Conservation (phyloP, 2,797 vertebrate species). For the Lacerta viridis region DNA sequence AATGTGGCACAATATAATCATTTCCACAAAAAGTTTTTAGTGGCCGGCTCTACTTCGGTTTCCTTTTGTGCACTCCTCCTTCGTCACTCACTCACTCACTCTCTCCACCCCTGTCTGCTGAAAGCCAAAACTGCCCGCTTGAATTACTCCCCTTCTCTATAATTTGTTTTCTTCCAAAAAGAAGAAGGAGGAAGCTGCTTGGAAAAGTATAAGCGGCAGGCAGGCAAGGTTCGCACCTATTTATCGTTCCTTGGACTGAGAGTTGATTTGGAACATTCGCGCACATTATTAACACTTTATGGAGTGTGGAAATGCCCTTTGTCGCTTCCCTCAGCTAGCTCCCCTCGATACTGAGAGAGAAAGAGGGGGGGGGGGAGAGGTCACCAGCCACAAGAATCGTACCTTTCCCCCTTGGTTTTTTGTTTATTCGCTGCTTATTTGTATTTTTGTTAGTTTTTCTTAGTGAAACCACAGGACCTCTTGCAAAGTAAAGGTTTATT, state of each 20-base stretch:
- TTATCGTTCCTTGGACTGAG: constrained; percentile 16
- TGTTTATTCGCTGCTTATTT: no score
- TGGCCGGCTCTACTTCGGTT: not conserved
- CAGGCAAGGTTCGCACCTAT: not conserved
- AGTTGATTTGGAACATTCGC: constrained; percentile 6
- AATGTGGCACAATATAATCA: not conserved
- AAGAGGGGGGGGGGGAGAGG: no score
- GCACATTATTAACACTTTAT: constrained; percentile 20
- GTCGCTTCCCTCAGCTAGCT: not conserved
- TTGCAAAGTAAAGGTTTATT: not conserved
- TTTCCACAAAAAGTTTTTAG: not conserved
- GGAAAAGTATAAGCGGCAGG: not conserved
- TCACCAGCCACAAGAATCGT: not conserved
- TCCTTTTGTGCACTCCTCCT: not conserved
- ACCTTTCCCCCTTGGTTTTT: not conserved
- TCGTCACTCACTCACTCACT: not conserved
- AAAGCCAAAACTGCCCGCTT: constrained; percentile 1
- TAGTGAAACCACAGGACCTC: no score
- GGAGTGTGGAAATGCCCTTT: not conserved
- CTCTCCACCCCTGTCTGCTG: not conserved
- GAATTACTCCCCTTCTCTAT: not conserved
- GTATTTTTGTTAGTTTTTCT: not conserved
- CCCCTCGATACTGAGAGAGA: not conserved
- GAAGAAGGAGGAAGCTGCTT: not conserved
- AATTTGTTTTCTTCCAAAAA: not conserved